Evolutionary conservation across 2,888 invertebrate genomes (phyloP).

Genomic region (Mythimna lalbum): DNA sequence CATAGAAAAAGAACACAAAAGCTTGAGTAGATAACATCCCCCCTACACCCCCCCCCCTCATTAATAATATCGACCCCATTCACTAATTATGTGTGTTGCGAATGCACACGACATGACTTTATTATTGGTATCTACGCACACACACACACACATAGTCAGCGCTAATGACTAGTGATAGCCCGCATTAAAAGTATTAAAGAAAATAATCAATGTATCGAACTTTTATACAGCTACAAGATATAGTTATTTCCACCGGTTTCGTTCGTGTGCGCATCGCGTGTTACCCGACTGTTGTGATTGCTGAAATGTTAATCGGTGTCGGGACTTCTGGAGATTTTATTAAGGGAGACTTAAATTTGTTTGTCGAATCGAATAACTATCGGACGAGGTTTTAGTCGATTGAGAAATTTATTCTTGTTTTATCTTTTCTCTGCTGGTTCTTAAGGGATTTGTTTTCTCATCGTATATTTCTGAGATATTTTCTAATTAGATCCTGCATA

Average conservation of each 20-base stretch:
- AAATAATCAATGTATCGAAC: conserved; percentile 80
- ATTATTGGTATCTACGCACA: conserved; percentile 58
- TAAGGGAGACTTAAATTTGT: conserved; percentile 78
- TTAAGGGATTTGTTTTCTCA: conserved; percentile 8
- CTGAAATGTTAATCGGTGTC: conserved; percentile 86
- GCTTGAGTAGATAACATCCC: conserved; percentile 89
- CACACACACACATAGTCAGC: conserved; percentile 45
- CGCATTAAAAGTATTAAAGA: conserved; percentile 84
- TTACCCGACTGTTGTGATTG: conserved; percentile 81
- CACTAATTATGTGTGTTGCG: conserved; percentile 91
- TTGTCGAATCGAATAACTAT: conserved; percentile 66
- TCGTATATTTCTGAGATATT: neutral
- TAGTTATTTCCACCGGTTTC: conserved; percentile 83
- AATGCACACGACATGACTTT: conserved; percentile 83
- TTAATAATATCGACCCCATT: conserved; percentile 90
- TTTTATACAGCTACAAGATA: conserved; percentile 77
- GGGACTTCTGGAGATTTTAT: conserved; percentile 81
- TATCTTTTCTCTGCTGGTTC: conserved; percentile 4
- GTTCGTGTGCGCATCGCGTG: conserved; percentile 84
- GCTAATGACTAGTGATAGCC: conserved; percentile 81
- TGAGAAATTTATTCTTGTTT: conserved; percentile 47
- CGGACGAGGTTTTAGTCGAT: conserved; percentile 59
- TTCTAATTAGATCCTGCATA: neutral
- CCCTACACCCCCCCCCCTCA: conserved; percentile 84
- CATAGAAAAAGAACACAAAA: conserved; percentile 89